Evolutionary conservation across 2,888 invertebrate genomes (phyloP), one percentile per base, ranked within the genome.

Genomic region (Plagiodera versicolora): DNA sequence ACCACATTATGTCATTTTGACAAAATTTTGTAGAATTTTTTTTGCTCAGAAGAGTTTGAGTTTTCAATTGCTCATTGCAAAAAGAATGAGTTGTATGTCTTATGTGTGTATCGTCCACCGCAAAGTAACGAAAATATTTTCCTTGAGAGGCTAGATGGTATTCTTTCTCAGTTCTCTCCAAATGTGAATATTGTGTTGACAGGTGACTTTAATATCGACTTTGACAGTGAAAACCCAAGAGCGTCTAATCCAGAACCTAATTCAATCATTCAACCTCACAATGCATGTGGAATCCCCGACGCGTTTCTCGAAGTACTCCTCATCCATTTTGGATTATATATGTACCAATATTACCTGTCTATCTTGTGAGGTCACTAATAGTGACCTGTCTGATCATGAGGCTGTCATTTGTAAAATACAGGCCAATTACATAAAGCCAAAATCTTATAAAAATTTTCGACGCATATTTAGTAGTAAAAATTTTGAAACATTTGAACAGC

Each of bases 161-260:
- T 39, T 39, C 39, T 39, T 39, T 39, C 16, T 39, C 16, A 16
- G 16, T 4, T 39, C 39, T 39, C 39, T 39, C 4, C n/a, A 14
- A 14, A n/a, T 16, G 16, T 39, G 9, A 24, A 24, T 24, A 24
- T 24, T 24, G 6, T 24, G 24, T 24, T 24, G 24, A 24, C 24
- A 24, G 24, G 24, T 24, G 24, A 24, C 4, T 24, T 24, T 24
- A 6, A 24, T 24, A 24, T 24, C 24, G 6, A 24, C 46, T 46
- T 46, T 46, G 46, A 46, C 46, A 46, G 46, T 46, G 18, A 46
- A 18, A 46, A 46, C 10, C 8, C 46, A 46, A 46, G 46, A 46
- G 46, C 46, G 17, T 18, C 46, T 46, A 46, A 46, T 46, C 18
- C 46, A 18, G 17, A 46, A 46, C 10, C 18, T 46, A 18, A 2